Evolutionary conservation across 35 echinoderm and acorn worm genomes (phyloP).

Genomic region (Stichopus chloronotus): DNA sequence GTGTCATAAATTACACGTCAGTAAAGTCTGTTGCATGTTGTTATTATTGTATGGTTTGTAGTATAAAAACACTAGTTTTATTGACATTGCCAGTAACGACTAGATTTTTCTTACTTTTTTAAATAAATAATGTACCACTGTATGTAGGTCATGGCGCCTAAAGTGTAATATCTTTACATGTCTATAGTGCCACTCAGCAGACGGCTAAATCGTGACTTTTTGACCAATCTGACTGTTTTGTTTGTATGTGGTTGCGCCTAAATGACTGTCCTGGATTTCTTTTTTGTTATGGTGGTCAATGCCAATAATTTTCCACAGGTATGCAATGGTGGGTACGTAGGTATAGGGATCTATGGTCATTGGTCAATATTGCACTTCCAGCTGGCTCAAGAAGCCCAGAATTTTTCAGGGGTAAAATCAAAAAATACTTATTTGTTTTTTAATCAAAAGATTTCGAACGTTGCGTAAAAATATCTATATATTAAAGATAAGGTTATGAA

Average conservation of each 20-base stretch:
- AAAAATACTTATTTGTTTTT: too few relatives aligned
- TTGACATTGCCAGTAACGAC: neutral
- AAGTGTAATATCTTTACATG: neutral
- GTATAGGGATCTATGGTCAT: too few relatives aligned
- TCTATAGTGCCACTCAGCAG: neutral
- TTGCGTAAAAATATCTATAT: too few relatives aligned
- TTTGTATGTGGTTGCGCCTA: neutral
- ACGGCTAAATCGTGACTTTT: conserved; percentile 8
- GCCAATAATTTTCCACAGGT: neutral
- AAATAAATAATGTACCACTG: conserved; percentile 16
- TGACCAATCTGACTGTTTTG: neutral
- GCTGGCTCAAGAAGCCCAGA: too few relatives aligned
- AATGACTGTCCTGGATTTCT: neutral
- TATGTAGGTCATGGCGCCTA: conserved; percentile 33
- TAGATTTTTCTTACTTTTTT: neutral
- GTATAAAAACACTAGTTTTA: neutral
- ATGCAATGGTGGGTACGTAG: too few relatives aligned
- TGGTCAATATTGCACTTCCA: too few relatives aligned
- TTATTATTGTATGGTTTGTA: neutral
- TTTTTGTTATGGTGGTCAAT: neutral
- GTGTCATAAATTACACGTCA: neutral
- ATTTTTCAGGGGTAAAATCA: too few relatives aligned
- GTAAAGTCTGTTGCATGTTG: too few relatives aligned
- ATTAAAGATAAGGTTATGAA: too few relatives aligned
- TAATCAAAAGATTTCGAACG: too few relatives aligned